Evolutionary conservation across 2,797 vertebrate species (phyloP), one percentile per base, ranked within the genome.

Genomic region (Sebastolobus alascanus): DNA sequence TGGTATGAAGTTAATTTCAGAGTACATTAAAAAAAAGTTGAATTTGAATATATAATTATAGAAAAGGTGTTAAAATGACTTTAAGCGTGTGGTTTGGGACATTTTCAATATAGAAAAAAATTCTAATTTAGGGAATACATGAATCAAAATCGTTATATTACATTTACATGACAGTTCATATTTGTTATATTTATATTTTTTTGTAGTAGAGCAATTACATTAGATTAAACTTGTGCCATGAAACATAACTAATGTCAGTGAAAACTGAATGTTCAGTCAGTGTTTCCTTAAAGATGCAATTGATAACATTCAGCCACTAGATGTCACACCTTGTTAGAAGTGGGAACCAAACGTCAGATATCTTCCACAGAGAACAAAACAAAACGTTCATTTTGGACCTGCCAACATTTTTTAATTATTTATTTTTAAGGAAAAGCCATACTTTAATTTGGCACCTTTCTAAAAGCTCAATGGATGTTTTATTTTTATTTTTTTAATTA

Each of bases 111-210:
- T 37, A 27, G 29, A 43, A 59, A 9, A 0, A 4, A 13, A 52
- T 13, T 72, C 8, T 31, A 22, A 33, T 59, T 54, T 13, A 52
- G 40, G 35, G 2, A 61, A 31, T 20, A 25, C 7, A 25, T 22
- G 2, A 50, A 50, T 20, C 46, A 18, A 46, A 46, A 50, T 31
- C 5, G 31, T 31, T 31, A 46, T n/a, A 55, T 38, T 16, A 8
- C 20, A n/a, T 10, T 43, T 50, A 50, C 33, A 35, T 46, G 14
- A 35, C 3, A 40, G 20, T 40, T 7, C 13, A 35, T 22, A 18
- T n/a, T 27, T 61, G 12, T 40, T 61, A 43, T 12, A 56, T 56
- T 68, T 46, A 46, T 25, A 40, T n/a, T 72, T 18, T 63, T 68
- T 27, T 3, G 1, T 29, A 13, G 20, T 20, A 22, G 8, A 59